Base-by-base conservation (phyloP, 2,797 vertebrate genomes). In the Clamator glandarius region DNA sequence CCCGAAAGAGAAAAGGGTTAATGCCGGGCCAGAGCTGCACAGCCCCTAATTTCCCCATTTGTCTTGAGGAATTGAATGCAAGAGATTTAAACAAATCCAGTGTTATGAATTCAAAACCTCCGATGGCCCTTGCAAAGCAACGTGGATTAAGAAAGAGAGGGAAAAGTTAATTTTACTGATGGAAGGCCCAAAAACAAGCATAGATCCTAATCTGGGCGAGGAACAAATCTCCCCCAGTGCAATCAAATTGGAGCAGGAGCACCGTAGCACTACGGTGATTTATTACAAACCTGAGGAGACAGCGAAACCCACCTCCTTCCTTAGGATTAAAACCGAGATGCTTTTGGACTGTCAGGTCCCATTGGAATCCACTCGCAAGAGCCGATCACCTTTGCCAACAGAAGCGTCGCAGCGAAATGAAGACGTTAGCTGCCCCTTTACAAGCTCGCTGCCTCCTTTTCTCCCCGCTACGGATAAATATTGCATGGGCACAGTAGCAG, bases 1-100 rank as follows among this genome's bases (percentile, higher is more conserved):
- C 89, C 87, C 95, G 52, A 39, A 88, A 94, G 74, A 72, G 63
- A 69, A 74, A 94, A 85, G 90, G 94, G 95, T 91, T 94, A 94
- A 92, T 0, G 29, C 52, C 4, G 89, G 83, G 79, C 74, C 87
- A 84, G 80, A 75, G 82, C 89, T 19, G 31, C 54, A 55, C 41
- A 21, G 2, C 36, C 77, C 50, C 61, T 14, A 12, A 55, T 15
- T 50, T 54, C 59, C 87, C 55, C 51, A 8, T 59, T 21, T 50
- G 67, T 46, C 36, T 29, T 3, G 15, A 48, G 69, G 39, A 72
- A 69, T 82, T 0, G 31, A 57, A 73, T 46, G 62, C 29, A 13
- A 51, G 63, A 70, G 85, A 64, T 29, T 15, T 70, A 50, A 51
- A 61, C 44, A 91, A 89, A 95, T 28, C 36, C 54, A 29, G 61